Evolutionary conservation across 2,888 invertebrate species (phyloP).

Genomic region (Xestia ashworthii): DNA sequence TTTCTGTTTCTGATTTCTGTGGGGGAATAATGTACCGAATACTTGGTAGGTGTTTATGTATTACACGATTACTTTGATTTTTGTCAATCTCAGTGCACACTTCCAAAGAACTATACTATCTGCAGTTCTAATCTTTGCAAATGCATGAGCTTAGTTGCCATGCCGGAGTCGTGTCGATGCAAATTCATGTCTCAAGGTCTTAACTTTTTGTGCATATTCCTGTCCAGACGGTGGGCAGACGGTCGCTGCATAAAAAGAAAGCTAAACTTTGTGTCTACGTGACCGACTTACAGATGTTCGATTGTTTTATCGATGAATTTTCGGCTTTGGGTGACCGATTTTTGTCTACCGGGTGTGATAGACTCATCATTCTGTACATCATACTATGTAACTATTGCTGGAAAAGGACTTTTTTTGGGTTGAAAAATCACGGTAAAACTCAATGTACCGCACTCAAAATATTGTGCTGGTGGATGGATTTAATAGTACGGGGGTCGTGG

Average conservation of each 20-base stretch:
- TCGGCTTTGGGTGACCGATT: not conserved
- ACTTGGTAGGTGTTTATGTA: too few relatives aligned
- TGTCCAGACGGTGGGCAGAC: constrained; percentile 60
- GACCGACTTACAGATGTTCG: constrained; percentile 35
- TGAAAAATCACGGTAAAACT: too few relatives aligned
- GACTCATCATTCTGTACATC: too few relatives aligned
- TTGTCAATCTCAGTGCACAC: not conserved
- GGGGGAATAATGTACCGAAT: too few relatives aligned
- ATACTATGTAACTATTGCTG: too few relatives aligned
- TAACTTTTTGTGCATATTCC: constrained; percentile 69
- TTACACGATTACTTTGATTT: not conserved
- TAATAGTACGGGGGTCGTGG: too few relatives aligned
- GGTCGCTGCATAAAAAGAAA: constrained; percentile 64
- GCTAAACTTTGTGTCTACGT: constrained; percentile 50
- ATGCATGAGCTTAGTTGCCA: constrained; percentile 41
- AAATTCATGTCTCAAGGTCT: constrained; percentile 72
- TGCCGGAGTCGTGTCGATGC: constrained; percentile 48
- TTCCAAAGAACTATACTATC: constrained; percentile 25
- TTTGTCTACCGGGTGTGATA: not conserved
- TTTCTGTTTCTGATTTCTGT: too few relatives aligned
- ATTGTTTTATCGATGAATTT: constrained; percentile 5
- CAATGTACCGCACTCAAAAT: too few relatives aligned
- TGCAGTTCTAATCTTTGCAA: constrained; percentile 43
- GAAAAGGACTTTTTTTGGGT: too few relatives aligned
- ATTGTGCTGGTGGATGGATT: too few relatives aligned